Evolutionary conservation across 2,113 vertebrate genomes (phyloP), one percentile per base, ranked within the genome.

Genomic region (Pteropus alecto): DNA sequence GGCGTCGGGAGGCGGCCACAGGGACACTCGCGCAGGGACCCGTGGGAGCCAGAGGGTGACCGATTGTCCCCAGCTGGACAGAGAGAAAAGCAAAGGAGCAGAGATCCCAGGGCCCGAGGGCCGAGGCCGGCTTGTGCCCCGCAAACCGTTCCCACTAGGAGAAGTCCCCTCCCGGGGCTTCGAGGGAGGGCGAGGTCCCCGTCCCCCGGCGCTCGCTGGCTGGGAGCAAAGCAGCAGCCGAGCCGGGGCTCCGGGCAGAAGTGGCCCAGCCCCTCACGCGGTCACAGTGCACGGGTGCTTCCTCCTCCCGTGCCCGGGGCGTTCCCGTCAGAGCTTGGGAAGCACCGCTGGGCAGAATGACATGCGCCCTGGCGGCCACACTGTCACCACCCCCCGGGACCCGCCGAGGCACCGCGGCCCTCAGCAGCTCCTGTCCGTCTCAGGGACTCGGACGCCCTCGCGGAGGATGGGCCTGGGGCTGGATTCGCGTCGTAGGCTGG

Each of bases 321-420:
- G 0, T 33, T 33, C 33, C 15, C 1, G 19, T 11, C 7, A 21
- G 3, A 1, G 6, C 70, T 38, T 2, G 4, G 26, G 51, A 43
- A 16, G 24, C 33, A 6, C 4, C 9, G 3, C 38, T 5, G 0
- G 4, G 3, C 2, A 0, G n/a, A 22, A 7, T 0, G 22, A 3
- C 26, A 3, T 4, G 2, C 13, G 1, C 35, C n/a, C 33, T 0
- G 28, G 28, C 8, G 18, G n/a, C 56, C 11, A 9, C 7, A 7
- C 2, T 1, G 1, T 12, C 26, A 15, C 6, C 15, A 28, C 16
- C 43, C 8, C 43, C 43, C 43, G 43, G 43, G 43, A 46, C 7
- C 43, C 43, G 43, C 12, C 1, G 1, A 14, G 7, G 11, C 24
- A 10, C 10, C 4, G 2, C 14, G 11, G 56, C 8, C 2, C 10